Conservation (phyloP, 2,797 vertebrate genomes). For the Sebastes taczanowskii region DNA sequence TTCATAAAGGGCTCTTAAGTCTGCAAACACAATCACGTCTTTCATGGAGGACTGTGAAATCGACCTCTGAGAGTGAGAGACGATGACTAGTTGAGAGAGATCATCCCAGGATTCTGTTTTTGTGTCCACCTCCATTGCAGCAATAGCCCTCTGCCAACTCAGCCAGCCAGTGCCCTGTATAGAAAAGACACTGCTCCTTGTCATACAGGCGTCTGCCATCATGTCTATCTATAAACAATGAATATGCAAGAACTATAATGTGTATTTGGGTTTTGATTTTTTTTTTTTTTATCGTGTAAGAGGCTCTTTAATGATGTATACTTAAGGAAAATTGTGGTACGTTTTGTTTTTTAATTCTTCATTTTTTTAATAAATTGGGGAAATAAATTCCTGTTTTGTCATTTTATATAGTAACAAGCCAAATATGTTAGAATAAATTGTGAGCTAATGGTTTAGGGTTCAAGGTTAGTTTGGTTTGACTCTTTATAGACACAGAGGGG, state of each 20-base stretch:
- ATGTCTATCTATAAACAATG: conserved; percentile 71
- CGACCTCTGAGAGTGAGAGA: conserved; percentile 8
- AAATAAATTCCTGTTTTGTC: conserved; percentile 54
- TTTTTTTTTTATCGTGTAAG: conserved; percentile 73
- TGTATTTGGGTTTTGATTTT: conserved; percentile 84
- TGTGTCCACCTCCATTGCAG: conserved; percentile 37
- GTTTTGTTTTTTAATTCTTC: conserved; percentile 75
- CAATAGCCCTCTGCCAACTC: conserved; percentile 34
- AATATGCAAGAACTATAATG: conserved; percentile 84
- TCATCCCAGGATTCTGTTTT: conserved; percentile 35
- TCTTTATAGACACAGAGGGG: neutral
- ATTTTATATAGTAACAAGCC: conserved; percentile 19
- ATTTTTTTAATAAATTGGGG: conserved; percentile 81
- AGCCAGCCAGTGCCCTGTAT: conserved; percentile 44
- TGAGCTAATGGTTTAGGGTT: neutral
- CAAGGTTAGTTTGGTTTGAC: neutral
- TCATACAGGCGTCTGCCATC: conserved; percentile 46
- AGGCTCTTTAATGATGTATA: conserved; percentile 80
- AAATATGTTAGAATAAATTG: neutral
- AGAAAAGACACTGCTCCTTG: conserved; percentile 52
- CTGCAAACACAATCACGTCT: conserved; percentile 29
- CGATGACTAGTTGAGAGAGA: neutral
- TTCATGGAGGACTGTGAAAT: conserved; percentile 7
- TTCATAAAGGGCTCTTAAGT: conserved; percentile 15
- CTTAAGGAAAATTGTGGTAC: conserved; percentile 83